Evolutionary conservation across 2,888 invertebrate genomes (phyloP), one percentile per base, ranked within the genome.

Genomic region (Tenthredo distinguenda): DNA sequence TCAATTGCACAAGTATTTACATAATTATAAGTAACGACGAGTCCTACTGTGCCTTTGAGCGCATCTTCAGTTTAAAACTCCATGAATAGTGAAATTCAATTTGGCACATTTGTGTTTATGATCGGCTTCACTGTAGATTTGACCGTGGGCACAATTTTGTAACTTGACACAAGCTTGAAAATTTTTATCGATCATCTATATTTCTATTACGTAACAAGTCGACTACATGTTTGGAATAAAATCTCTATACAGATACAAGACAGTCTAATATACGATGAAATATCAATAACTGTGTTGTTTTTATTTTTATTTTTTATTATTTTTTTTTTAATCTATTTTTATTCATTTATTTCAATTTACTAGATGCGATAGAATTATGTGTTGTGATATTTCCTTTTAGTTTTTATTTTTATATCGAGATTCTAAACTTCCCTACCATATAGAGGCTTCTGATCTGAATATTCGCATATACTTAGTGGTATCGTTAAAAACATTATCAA

Each of bases 1-100:
- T 92, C 93, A 93, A 93, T 92, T 93, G 92, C 92, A 93, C 92
- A 92, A 91, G 90, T 93, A 93, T 93, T 93, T 93, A 93, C 93
- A 93, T 90, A 91, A 90, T 91, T 90, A 83, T 83, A 83, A 91
- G 85, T 91, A 91, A 91, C 89, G 91, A 91, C 89, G 89, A 90
- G 89, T 88, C 89, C 91, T 92, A 91, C 86, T 88, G 90, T 92
- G 91, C 91, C 91, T 89, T 91, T 91, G 91, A 91, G 91, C 92
- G 90, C 90, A 87, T 90, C 89, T 89, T 86, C 79, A 88, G 87
- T 88, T 86, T 55, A 40, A 85, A 81, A 82, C 81, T 43, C 85
- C 85, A 43, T 79, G 85, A 85, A 85, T 76, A 68, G 15, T 85
- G 31, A 58, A 79, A 81, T 82, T 43, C 43, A 81, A 26, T 85